Evolutionary conservation across 2,797 vertebrate species (phyloP).

Genomic region (Cynopterus sphinx): DNA sequence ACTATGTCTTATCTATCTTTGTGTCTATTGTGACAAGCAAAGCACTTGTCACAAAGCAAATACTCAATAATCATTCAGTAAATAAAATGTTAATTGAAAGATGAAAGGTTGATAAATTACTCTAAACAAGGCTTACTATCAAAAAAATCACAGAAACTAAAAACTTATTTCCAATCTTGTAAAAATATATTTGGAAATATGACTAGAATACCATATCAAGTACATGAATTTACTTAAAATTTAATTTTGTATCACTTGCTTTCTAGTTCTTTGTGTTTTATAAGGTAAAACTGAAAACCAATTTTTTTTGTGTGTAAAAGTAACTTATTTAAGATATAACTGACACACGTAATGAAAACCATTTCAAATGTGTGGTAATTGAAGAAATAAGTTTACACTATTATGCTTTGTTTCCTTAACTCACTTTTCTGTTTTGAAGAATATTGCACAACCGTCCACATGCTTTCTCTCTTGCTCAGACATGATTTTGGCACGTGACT

Average conservation of each 20-base stretch:
- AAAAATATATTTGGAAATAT: conserved; percentile 33
- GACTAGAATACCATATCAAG: background rate
- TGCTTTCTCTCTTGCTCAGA: conserved; percentile 98
- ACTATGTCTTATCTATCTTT: background rate
- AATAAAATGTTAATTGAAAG: background rate
- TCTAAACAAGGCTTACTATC: background rate
- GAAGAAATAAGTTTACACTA: background rate
- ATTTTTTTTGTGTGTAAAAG: too few species aligned
- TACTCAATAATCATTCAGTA: conserved; percentile 19
- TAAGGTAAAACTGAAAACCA: background rate
- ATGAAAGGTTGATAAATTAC: background rate
- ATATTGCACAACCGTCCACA: conserved; percentile 98
- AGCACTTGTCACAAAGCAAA: conserved; percentile 24
- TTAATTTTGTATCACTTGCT: conserved; percentile 3
- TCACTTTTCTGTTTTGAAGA: conserved; percentile 98
- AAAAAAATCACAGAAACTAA: background rate
- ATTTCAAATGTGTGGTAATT: background rate
- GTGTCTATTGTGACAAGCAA: background rate
- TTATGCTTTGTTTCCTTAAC: conserved; percentile 58
- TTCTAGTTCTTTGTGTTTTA: conserved; percentile 15
- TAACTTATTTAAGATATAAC: too few species aligned
- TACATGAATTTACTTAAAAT: background rate
- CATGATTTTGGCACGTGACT: conserved; percentile 99
- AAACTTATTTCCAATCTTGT: conserved; percentile 26
- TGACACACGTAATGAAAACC: too few species aligned